Evolutionary conservation across 2,797 vertebrate genomes (phyloP).

Genomic region (Megaceryle alcyon): DNA sequence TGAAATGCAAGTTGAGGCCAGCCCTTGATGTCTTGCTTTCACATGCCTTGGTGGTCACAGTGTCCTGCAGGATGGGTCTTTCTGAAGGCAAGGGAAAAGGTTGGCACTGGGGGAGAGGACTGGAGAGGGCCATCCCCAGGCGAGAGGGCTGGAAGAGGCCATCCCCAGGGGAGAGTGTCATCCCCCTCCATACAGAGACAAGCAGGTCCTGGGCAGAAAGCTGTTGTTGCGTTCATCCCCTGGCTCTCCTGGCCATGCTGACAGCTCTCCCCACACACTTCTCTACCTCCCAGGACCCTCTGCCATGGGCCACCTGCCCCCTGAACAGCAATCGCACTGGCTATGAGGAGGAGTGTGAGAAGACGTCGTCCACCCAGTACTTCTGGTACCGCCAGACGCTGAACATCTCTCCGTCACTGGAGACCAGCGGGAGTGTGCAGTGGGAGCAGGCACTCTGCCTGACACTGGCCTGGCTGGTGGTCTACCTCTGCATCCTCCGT

Average conservation of each 20-base stretch:
- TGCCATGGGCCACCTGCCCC: slow-evolving; percentile 91
- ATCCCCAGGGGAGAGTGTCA: neutral
- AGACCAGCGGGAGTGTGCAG: slow-evolving; percentile 83
- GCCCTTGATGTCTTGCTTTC: fast-evolving
- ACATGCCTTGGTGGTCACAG: neutral
- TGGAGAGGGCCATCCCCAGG: neutral
- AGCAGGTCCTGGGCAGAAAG: neutral
- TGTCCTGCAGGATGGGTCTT: neutral
- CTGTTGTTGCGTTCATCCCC: fast-evolving
- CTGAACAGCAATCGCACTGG: slow-evolving; percentile 84
- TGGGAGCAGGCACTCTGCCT: slow-evolving; percentile 87
- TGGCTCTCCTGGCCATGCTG: fast-evolving
- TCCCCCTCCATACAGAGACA: neutral
- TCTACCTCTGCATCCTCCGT: slow-evolving; percentile 88
- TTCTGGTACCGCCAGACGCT: slow-evolving; percentile 95
- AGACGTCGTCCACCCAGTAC: slow-evolving; percentile 87
- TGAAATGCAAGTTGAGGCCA: neutral
- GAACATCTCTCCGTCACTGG: slow-evolving; percentile 87
- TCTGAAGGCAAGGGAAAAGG: neutral
- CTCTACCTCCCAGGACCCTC: slow-evolving; percentile 77
- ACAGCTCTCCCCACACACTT: fast-evolving
- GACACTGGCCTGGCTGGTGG: slow-evolving; percentile 87
- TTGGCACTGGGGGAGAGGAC: neutral
- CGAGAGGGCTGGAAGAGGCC: neutral
- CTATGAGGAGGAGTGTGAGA: slow-evolving; percentile 86